A percentile compares a stretch with the other conserved stretches of the same genome.
These are phyloP conservation scores for Pachypanchax playfairii DNA, from an alignment of 2,113 vertebrate genomes.

Conservation along the genomic window DNA sequence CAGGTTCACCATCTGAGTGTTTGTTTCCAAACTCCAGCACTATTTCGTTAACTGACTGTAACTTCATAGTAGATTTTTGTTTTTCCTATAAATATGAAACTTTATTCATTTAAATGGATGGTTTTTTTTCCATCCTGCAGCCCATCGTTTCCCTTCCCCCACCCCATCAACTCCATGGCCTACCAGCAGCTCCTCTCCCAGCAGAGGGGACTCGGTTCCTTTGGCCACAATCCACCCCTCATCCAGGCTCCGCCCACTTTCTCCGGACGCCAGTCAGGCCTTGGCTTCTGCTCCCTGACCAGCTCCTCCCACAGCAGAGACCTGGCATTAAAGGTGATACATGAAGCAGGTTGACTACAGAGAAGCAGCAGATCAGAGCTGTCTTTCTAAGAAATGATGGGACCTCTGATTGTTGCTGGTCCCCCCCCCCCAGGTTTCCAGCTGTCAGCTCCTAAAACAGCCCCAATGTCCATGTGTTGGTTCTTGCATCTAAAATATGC, in stretches of 20 bases:
- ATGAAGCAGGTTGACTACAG: not conserved
- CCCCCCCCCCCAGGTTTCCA: not conserved
- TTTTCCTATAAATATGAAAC: too few species aligned
- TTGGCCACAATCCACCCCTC: conserved; percentile 89
- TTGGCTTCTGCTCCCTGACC: conserved; percentile 81
- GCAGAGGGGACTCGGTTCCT: conserved; percentile 90
- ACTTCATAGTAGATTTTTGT: too few species aligned
- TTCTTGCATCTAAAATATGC: too few species aligned
- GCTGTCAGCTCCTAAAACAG: conserved; percentile 13
- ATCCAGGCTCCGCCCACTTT: conserved; percentile 89
- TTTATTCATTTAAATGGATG: too few species aligned
- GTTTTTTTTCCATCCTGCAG: conserved; percentile 65
- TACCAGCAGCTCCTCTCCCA: conserved; percentile 97
- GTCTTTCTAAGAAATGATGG: too few species aligned
- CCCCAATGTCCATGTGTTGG: conserved; percentile 22
- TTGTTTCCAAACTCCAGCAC: too few species aligned
- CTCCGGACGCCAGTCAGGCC: conserved; percentile 80
- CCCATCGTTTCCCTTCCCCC: conserved; percentile 93
- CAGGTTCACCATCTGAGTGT: too few species aligned
- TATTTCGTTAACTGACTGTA: too few species aligned
- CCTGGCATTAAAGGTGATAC: conserved; percentile 62
- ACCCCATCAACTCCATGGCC: conserved; percentile 92
- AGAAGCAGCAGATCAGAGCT: too few species aligned
- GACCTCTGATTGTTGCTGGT: not conserved
- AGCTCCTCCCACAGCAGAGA: conserved; percentile 71